phyloP scores from a whole-genome alignment of 2,888 invertebrate genomes.

The Eupithecia tripunctaria region DNA sequence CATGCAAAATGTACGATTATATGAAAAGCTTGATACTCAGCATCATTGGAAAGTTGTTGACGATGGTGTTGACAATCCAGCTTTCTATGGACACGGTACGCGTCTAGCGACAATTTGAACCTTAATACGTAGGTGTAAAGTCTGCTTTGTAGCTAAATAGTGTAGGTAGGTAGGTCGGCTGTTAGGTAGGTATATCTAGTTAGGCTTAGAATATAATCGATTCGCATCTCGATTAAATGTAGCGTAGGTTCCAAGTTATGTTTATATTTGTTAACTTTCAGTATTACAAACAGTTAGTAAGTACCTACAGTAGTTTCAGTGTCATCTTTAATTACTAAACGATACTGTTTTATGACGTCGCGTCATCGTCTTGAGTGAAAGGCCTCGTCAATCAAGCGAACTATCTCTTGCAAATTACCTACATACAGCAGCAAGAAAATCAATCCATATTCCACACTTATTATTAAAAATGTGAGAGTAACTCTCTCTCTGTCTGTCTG shows the following conservation, averaged over 20 bases:
- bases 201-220: constrained; percentile 21
- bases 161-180: constrained; percentile 19
- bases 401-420: no score
- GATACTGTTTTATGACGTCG: background rate
- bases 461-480: no score
- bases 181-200: constrained; percentile 10
- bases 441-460: no score
- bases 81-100: constrained; percentile 77
- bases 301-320: background rate
- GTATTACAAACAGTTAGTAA: background rate
- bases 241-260: background rate
- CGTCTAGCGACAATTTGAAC: constrained; percentile 17
- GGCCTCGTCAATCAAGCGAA: background rate
- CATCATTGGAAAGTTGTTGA: constrained; percentile 71
- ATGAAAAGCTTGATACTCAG: constrained; percentile 66
- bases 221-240: background rate
- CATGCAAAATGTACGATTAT: constrained; percentile 62
- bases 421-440: no score
- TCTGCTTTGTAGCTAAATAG: constrained; percentile 25
- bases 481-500: no score
- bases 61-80: constrained; percentile 59
- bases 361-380: no score
- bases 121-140: constrained; percentile 22
- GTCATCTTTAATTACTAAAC: background rate
- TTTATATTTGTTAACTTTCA: background rate